Conservation (phyloP, 1,140 invertebrate species). For the Carcinoscorpius rotundicauda region DNA sequence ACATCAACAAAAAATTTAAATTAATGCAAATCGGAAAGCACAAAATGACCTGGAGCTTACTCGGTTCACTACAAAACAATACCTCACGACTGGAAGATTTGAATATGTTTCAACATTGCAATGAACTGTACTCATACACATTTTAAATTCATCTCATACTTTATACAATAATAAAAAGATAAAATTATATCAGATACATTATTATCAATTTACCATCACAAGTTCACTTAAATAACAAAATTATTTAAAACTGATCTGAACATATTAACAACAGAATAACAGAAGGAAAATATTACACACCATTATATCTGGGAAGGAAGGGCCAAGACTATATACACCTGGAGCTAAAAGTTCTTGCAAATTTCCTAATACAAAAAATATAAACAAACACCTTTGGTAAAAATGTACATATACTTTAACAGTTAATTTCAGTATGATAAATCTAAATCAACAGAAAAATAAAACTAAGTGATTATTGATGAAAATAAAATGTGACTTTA, state of each 20-base stretch:
- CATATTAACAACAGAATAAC: no score
- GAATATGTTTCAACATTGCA: no score
- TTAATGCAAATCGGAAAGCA: slow-evolving; percentile 10
- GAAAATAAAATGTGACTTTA: no score
- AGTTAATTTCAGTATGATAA: no score
- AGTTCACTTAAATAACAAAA: background rate
- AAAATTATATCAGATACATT: background rate
- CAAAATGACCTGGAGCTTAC: background rate
- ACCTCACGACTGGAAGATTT: background rate
- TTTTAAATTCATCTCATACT: no score
- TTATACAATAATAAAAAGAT: background rate
- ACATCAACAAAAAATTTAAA: slow-evolving; percentile 20
- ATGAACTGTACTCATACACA: no score
- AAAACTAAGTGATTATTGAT: no score
- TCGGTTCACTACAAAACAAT: slow-evolving; percentile 1
- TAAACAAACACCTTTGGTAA: no score
- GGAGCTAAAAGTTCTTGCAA: slow-evolving; percentile 35
- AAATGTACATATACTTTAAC: no score
- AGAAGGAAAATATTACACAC: slow-evolving; percentile 2
- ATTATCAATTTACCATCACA: background rate
- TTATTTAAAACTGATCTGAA: no score
- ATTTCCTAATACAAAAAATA: slow-evolving; percentile 26
- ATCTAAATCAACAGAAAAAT: no score
- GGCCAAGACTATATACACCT: slow-evolving; percentile 28
- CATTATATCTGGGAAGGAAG: slow-evolving; percentile 45